Evolutionary conservation across 2,797 vertebrate genomes (phyloP).

Genomic region (Sebastes vulpes): DNA sequence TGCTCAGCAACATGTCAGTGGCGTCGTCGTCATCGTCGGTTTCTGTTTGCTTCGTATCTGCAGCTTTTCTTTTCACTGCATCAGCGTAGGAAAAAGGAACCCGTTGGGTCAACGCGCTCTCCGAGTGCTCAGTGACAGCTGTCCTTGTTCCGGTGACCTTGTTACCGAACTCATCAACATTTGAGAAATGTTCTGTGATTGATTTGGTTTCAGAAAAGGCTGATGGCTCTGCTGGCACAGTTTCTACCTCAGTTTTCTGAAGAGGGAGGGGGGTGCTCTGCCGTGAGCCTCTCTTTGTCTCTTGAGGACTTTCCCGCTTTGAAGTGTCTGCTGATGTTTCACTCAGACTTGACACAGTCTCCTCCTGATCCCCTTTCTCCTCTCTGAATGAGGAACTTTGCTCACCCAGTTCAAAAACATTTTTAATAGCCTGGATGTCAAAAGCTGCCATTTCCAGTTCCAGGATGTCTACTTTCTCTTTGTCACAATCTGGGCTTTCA

Average conservation of each 20-base stretch:
- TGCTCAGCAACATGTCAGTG: slow-evolving; percentile 86
- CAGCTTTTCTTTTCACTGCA: slow-evolving; percentile 88
- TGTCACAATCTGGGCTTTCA: slow-evolving; percentile 69
- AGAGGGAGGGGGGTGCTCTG: slow-evolving; percentile 72
- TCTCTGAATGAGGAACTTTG: slow-evolving; percentile 77
- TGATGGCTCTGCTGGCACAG: slow-evolving; percentile 70
- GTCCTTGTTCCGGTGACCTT: slow-evolving; percentile 80
- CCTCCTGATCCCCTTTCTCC: slow-evolving; percentile 78
- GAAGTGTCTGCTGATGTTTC: slow-evolving; percentile 80
- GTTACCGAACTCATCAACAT: slow-evolving; percentile 84
- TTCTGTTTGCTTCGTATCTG: slow-evolving; percentile 69
- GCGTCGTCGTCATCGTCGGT: slow-evolving; percentile 79
- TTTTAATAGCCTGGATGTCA: slow-evolving; percentile 86
- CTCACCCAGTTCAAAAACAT: slow-evolving; percentile 87
- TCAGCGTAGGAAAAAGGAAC: slow-evolving; percentile 92
- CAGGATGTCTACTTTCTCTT: slow-evolving; percentile 63
- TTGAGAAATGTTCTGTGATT: slow-evolving; percentile 82
- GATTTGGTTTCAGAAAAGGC: slow-evolving; percentile 83
- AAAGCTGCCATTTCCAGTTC: slow-evolving; percentile 82
- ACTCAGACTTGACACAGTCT: slow-evolving; percentile 77
- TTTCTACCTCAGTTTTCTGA: slow-evolving; percentile 63
- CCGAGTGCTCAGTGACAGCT: slow-evolving; percentile 77
- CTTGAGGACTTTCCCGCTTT: slow-evolving; percentile 75
- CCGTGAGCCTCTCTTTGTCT: slow-evolving; percentile 68
- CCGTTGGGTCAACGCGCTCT: slow-evolving; percentile 71